These are phyloP conservation scores for Lordiphosa andalusiaca DNA, from an alignment of 2,888 invertebrate species.

Conservation along the genomic window DNA sequence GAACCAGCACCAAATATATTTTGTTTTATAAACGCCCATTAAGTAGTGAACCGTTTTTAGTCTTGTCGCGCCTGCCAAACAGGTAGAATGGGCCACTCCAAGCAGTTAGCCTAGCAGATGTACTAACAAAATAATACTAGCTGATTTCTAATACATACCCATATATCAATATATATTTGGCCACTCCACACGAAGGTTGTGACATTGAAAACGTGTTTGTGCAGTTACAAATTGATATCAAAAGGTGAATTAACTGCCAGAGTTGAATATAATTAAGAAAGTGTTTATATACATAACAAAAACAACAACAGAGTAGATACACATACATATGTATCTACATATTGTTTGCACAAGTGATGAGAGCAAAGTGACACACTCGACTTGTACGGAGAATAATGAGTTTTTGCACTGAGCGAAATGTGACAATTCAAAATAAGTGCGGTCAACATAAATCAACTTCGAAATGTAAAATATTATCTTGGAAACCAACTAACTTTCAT, in stretches of 20 bases:
- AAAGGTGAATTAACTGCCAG: too few species aligned
- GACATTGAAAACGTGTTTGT: constrained; percentile 40
- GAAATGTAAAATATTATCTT: too few species aligned
- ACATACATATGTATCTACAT: too few species aligned
- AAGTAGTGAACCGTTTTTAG: constrained; percentile 35
- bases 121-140: constrained; percentile 14
- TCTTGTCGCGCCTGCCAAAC: constrained; percentile 43
- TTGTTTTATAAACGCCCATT: constrained; percentile 30
- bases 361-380: neutral
- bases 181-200: constrained; percentile 23
- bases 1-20: neutral
- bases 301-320: constrained; percentile 11
- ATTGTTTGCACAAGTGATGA: constrained; percentile 19
- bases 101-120: constrained; percentile 27
- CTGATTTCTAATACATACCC: neutral
- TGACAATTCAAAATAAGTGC: too few species aligned
- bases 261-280: too few species aligned
- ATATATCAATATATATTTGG: constrained; percentile 14
- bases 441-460: too few species aligned
- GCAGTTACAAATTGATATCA: constrained; percentile 11
- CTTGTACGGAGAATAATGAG: too few species aligned
- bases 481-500: too few species aligned
- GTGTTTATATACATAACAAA: constrained; percentile 13
- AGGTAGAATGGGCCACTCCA: constrained; percentile 38
- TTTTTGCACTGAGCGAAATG: too few species aligned